Evolutionary conservation across 2,113 vertebrate species (phyloP).

Genomic region (Cercopithecus mona): DNA sequence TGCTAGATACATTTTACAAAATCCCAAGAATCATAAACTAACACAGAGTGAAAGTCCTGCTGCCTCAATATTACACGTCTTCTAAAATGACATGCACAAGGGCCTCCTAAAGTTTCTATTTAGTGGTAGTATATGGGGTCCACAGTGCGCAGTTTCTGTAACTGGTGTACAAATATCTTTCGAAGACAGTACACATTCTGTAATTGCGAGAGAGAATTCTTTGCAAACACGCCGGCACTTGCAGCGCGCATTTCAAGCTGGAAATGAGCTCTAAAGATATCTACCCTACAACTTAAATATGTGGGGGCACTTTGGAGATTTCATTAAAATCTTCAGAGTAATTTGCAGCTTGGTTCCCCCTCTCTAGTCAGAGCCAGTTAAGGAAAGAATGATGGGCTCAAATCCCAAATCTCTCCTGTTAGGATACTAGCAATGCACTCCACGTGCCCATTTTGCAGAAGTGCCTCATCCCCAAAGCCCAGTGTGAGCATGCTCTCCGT

Average conservation of each 20-base stretch:
- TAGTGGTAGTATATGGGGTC: neutral
- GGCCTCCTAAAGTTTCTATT: constrained; percentile 10
- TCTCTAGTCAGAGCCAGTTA: constrained; percentile 44
- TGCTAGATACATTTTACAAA: neutral
- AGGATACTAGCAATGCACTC: neutral
- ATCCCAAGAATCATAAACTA: constrained; percentile 26
- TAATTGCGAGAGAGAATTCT: neutral
- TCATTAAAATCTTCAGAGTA: constrained; percentile 7
- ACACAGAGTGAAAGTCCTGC: neutral
- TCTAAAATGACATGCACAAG: neutral
- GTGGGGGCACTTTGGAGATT: neutral
- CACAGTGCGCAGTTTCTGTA: neutral
- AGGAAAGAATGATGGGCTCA: constrained; percentile 29
- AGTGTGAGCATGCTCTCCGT: fast-evolving
- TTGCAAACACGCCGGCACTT: neutral
- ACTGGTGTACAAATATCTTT: neutral
- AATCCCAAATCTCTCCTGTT: neutral
- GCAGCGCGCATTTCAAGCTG: neutral
- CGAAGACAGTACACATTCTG: neutral
- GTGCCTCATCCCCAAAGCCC: neutral
- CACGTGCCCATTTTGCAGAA: neutral
- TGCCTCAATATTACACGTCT: neutral
- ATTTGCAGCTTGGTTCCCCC: neutral
- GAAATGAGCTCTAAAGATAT: neutral
- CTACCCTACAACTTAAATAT: neutral